Conservation (phyloP, 2,797 vertebrate genomes). For the Neosilurus hyrtlii region DNA sequence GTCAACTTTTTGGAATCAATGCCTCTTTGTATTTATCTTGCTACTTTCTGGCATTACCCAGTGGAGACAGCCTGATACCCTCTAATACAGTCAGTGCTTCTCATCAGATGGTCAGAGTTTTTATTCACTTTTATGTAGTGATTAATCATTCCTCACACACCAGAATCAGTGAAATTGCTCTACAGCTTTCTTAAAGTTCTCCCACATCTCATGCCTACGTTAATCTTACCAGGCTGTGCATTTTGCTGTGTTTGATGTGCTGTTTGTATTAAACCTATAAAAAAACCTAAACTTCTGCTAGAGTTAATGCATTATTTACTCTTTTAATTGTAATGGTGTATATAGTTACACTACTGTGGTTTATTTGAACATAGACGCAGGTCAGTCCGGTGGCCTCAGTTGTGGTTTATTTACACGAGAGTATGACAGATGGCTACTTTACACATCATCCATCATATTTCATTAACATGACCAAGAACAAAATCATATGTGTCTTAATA, state of each 20-base stretch:
- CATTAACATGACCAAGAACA: constrained; percentile 44
- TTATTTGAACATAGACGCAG: constrained; percentile 15
- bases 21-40: constrained; percentile 31
- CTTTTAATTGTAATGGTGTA: constrained; percentile 12
- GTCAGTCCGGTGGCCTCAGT: neutral
- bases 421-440: constrained; percentile 27
- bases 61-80: constrained; percentile 56
- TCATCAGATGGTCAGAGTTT: constrained; percentile 62
- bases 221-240: neutral
- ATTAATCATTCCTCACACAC: constrained; percentile 63
- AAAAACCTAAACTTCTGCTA: constrained; percentile 7
- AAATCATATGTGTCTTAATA: constrained; percentile 60
- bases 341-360: constrained; percentile 32
- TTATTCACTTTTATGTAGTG: constrained; percentile 6
- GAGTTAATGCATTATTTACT: constrained; percentile 19
- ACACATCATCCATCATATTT: constrained; percentile 3
- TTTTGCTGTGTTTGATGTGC: constrained; percentile 6
- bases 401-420: constrained; percentile 28
- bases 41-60: constrained; percentile 57
- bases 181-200: neutral
- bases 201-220: neutral
- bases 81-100: constrained; percentile 64
- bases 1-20: constrained; percentile 3
- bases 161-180: neutral
- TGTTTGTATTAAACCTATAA: constrained; percentile 26